Evolutionary conservation across 1,140 invertebrate species (phyloP).

Genomic region (Antheraea mylitta): DNA sequence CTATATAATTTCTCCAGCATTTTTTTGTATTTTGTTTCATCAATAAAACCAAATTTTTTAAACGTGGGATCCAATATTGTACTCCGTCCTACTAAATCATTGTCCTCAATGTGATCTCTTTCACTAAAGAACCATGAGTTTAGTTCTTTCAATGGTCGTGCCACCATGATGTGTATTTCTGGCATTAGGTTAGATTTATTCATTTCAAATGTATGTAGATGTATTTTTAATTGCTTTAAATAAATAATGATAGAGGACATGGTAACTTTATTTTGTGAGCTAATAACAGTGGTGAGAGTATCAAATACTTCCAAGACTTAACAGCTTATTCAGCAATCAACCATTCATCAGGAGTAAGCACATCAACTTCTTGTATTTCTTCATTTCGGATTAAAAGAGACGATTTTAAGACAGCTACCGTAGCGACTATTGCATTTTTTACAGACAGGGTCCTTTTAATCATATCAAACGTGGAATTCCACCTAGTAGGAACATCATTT

Average conservation of each 20-base stretch:
- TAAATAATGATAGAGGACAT: neutral
- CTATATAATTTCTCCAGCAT: no score
- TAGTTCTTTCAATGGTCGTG: no score
- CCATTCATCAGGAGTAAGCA: neutral
- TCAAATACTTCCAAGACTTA: neutral
- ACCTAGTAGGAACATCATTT: neutral
- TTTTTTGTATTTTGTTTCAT: neutral
- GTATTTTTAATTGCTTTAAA: no score
- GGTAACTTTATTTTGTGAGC: neutral
- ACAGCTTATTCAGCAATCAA: neutral
- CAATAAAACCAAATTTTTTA: neutral
- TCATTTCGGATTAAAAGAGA: no score
- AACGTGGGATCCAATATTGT: neutral
- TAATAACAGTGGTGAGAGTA: neutral
- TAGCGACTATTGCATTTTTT: neutral
- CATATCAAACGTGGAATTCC: neutral
- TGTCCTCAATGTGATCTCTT: neutral
- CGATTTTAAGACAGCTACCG: neutral
- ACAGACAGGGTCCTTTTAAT: neutral
- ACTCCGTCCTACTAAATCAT: neutral
- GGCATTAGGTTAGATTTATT: no score
- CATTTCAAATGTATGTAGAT: no score
- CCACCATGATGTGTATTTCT: no score
- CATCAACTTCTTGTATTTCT: no score
- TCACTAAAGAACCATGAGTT: neutral